phyloP scores from a whole-genome alignment of 2,888 invertebrate species.

The Hyles lineata region DNA sequence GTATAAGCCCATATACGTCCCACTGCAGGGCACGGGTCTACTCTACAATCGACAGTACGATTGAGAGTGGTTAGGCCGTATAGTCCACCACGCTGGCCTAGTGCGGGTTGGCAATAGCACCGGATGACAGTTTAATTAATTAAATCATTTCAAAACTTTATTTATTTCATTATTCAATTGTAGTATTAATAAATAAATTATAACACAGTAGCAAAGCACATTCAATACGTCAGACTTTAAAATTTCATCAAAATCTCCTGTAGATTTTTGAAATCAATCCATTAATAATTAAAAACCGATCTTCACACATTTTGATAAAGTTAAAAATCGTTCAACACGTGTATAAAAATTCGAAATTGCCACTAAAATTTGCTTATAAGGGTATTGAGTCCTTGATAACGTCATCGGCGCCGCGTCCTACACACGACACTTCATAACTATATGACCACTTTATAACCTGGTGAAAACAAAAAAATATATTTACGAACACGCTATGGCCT shows the following conservation, averaged over 20 bases:
- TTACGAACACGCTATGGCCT: too few relatives aligned
- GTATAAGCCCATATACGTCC: too few relatives aligned
- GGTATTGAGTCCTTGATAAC: conserved; percentile 56
- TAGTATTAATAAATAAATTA: too few relatives aligned
- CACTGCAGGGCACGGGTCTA: too few relatives aligned
- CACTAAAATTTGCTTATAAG: conserved; percentile 51
- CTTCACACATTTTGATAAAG: conserved; percentile 32
- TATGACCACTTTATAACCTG: conserved; percentile 47
- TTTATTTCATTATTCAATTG: too few relatives aligned
- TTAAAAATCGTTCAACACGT: conserved; percentile 35
- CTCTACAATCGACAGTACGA: too few relatives aligned
- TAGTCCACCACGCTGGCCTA: too few relatives aligned
- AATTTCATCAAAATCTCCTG: not conserved
- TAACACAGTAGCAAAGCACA: too few relatives aligned
- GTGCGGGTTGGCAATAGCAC: too few relatives aligned
- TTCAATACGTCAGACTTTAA: not conserved
- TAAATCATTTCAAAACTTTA: too few relatives aligned
- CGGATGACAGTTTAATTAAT: too few relatives aligned
- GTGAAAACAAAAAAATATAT: not conserved
- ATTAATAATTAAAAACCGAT: conserved; percentile 27
- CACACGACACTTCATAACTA: conserved; percentile 61
- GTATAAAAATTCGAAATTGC: conserved; percentile 47
- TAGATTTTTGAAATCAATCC: not conserved
- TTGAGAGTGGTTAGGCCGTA: too few relatives aligned
- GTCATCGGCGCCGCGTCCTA: conserved; percentile 73